Evolutionary conservation across 2,797 vertebrate genomes (phyloP), one percentile per base, ranked within the genome.

Genomic region (Cottoperca gobio): DNA sequence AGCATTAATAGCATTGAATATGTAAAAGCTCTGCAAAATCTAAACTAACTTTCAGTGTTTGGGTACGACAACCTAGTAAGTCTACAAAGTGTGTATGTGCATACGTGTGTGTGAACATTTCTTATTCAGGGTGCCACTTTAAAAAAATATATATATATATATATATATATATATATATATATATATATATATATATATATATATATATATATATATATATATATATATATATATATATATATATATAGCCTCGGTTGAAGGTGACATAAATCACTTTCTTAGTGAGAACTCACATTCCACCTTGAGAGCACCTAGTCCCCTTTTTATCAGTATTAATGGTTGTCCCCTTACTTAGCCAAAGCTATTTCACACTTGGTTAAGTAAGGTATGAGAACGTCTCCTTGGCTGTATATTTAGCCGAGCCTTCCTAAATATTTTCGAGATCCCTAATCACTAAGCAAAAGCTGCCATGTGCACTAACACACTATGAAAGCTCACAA

Each of bases 341-440:
- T 91, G 93, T 92, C 90, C 92, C 90, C 89, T 92, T 94, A 95
- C 94, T 95, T 95, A 94, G 92, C 95, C 92, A 92, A 94, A 95
- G 94, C 94, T 95, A 96, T 96, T 96, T 95, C 95, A 96, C 95
- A 95, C 94, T 94, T 96, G 94, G 95, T 95, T 95, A 95, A 91
- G 84, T 90, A 70, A 86, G 76, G 89, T 92, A 94, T 93, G 92
- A 93, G 94, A 93, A 93, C 79, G 92, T 95, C 94, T 95, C 92
- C 90, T 85, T 89, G 91, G 92, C 90, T 93, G 91, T 94, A 94
- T 92, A 93, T 94, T 94, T 92, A 92, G 91, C 82, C 45, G 40
- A 71, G 81, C 89, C 88, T 92, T 93, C 92, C 92, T 92, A 94
- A 95, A 95, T 93, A 95, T 94, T 95, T 94, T 90, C 43, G 6